phyloP scores from a whole-genome alignment of 2,113 vertebrate genomes.

The Pteropus alecto region DNA sequence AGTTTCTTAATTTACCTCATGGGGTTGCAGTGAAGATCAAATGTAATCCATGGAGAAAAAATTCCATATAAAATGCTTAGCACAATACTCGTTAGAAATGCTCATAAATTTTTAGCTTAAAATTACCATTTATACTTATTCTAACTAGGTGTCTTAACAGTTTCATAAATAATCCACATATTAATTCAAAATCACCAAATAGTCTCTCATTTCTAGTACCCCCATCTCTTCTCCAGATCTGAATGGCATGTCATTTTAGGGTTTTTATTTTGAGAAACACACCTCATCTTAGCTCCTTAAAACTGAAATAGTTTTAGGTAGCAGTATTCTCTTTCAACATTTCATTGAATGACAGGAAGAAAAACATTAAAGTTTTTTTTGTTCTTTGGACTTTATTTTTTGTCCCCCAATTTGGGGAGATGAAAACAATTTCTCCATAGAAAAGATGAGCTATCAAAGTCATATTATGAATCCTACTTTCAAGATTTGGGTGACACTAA shows the following conservation, averaged over 20 bases:
- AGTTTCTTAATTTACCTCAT: background rate
- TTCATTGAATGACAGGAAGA: background rate
- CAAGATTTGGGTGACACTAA: background rate
- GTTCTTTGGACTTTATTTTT: background rate
- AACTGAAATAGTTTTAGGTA: background rate
- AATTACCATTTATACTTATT: background rate
- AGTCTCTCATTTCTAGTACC: background rate
- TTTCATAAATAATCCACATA: background rate
- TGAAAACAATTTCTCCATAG: constrained; percentile 8
- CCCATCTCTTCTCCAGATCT: background rate
- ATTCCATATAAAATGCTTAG: background rate
- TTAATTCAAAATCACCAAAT: constrained; percentile 3
- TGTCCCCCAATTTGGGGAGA: background rate
- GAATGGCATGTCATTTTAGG: background rate
- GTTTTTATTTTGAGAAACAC: background rate
- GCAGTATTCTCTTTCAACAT: background rate
- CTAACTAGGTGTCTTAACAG: background rate
- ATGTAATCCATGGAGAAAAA: background rate
- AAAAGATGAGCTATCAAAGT: background rate
- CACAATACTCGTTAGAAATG: background rate
- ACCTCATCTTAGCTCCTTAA: background rate
- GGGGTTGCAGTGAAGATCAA: background rate
- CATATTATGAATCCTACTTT: background rate
- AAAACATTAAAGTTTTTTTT: background rate
- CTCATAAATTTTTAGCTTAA: background rate